Evolutionary conservation across 2,888 invertebrate genomes (phyloP), one percentile per base, ranked within the genome.

Genomic region (Erynnis tages): DNA sequence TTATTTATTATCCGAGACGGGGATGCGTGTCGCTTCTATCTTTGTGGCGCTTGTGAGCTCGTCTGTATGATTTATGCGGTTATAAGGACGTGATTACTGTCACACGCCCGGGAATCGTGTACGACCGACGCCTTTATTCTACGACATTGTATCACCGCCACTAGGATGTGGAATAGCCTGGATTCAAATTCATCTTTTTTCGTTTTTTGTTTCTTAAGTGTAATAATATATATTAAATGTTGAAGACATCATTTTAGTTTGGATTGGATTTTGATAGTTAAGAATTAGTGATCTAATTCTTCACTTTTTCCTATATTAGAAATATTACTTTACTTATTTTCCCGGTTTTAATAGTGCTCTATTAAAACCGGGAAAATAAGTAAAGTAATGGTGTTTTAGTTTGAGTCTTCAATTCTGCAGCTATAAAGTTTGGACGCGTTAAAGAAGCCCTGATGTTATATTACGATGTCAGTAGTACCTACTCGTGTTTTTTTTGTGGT

Each of bases 11-110:
- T 79, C 73, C 65, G 73, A 75, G 80, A 75, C 72, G 73, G 72
- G 82, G 83, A 85, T 86, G 79, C 77, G 74, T 80, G 83, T 86
- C 82, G 79, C 78, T 78, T 76, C 82, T 82, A 82, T 78, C 83
- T 82, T 80, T 85, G 83, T 85, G 86, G 84, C 84, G 85, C 85
- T 85, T 82, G 80, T 82, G 76, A 72, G 71, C 71, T 76, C 69
- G 73, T 76, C 77, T 74, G 64, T 79, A 86, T 87, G 84, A 87
- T 86, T 82, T 82, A 88, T 87, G 71, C 65, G 66, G 72, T 81
- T 83, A 80, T 84, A 82, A 82, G 79, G 80, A 83, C 76, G 74
- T 80, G 76, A 85, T 86, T 80, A 82, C 73, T 79, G 78, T 81
- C 80, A 72, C 74, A 65, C 63, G 65, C 54, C 58, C 73, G 65